Evolutionary conservation across 2,113 vertebrate genomes (phyloP).

Genomic region (Dascyllus trimaculatus): DNA sequence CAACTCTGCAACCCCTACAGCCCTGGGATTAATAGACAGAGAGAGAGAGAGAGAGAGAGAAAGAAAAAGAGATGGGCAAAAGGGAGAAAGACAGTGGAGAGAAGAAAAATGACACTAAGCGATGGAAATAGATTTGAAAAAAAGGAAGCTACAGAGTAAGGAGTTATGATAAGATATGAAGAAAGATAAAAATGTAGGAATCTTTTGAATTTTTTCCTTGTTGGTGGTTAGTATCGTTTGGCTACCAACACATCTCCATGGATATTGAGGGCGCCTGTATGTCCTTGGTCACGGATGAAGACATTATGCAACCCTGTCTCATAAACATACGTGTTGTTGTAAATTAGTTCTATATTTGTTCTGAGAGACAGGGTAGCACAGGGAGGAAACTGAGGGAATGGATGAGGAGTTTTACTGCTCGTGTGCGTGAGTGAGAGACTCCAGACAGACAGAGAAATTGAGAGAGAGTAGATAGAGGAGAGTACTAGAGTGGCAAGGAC

Average conservation of each 20-base stretch:
- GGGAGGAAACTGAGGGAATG: not conserved
- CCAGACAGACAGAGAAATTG: not conserved
- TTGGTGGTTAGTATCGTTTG: constrained; percentile 14
- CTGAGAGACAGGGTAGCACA: not conserved
- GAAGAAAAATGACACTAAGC: not conserved
- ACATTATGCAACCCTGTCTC: constrained; percentile 19
- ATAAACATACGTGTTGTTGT: not conserved
- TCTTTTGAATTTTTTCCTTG: too few relatives aligned
- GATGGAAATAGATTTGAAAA: not conserved
- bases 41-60: constrained; percentile 12
- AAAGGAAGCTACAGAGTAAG: not conserved
- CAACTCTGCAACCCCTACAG: constrained; percentile 41
- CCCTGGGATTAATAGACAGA: constrained; percentile 45
- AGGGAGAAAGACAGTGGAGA: not conserved
- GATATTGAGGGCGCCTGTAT: not conserved
- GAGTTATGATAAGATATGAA: too few relatives aligned
- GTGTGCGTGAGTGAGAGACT: not conserved
- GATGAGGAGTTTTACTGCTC: not conserved
- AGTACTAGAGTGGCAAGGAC: constrained; percentile 24
- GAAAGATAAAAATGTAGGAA: not conserved
- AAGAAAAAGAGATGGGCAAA: not conserved
- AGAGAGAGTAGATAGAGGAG: not conserved
- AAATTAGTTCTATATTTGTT: constrained; percentile 17
- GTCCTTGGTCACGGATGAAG: constrained; percentile 15
- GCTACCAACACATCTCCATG: not conserved